Evolutionary conservation across 2,113 vertebrate genomes (phyloP).

Genomic region (Tragelaphus imberbis): DNA sequence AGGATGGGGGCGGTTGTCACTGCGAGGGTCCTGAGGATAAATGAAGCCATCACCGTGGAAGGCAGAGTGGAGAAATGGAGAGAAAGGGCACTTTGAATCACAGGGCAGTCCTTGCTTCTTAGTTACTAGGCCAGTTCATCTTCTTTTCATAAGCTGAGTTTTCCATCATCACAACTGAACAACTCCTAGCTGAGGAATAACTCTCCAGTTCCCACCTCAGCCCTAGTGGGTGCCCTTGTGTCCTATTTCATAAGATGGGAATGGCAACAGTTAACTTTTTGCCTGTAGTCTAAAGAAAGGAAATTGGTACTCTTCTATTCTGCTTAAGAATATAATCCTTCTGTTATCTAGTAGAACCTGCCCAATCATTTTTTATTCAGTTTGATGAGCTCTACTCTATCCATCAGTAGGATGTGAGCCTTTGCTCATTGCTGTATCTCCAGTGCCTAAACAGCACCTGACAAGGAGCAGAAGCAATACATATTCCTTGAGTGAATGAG

Average conservation of each 20-base stretch:
- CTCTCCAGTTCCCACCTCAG: background rate
- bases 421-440: background rate
- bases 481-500: background rate
- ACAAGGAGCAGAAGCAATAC: background rate
- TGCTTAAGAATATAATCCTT: background rate
- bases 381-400: background rate
- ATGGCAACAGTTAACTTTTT: background rate
- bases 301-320: background rate
- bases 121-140: background rate
- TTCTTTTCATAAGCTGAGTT: background rate
- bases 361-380: background rate
- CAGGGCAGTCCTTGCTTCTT: background rate
- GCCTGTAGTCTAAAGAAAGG: background rate
- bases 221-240: background rate
- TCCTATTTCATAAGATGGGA: background rate
- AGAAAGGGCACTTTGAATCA: background rate
- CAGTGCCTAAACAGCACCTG: background rate
- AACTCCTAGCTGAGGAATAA: background rate
- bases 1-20: background rate
- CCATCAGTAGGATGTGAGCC: background rate
- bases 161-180: background rate
- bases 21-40: background rate
- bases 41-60: background rate
- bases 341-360: background rate
- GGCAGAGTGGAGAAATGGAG: background rate